A percentile compares a stretch with the other conserved stretches of the same genome.
Conservation (phyloP, 2,113 vertebrate genomes). For the Thalassoma bifasciatum region DNA sequence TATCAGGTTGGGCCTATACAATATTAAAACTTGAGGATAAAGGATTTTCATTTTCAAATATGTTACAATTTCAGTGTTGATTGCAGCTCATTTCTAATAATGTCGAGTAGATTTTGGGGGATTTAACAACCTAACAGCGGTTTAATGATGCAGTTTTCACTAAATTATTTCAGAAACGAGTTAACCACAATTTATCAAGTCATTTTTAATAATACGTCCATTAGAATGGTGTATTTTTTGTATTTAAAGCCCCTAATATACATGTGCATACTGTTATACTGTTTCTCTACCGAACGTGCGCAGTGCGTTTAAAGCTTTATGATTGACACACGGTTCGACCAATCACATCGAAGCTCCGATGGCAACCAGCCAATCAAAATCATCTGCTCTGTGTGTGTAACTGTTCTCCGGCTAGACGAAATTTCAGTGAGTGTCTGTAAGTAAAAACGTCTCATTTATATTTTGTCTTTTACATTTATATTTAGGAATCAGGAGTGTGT, state of each 20-base stretch:
- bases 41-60: no score
- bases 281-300: constrained; percentile 61
- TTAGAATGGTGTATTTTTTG: neutral
- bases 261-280: neutral
- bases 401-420: constrained; percentile 1
- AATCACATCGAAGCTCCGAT: constrained; percentile 44
- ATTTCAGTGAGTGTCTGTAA: constrained; percentile 52
- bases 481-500: rapidly evolving
- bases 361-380: constrained; percentile 47
- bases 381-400: rapidly evolving
- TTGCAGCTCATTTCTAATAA: no score
- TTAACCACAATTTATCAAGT: neutral
- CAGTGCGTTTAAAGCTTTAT: neutral
- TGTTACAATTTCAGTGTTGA: no score
- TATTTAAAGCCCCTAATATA: neutral
- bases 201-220: neutral
- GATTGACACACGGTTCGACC: constrained; percentile 34
- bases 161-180: no score
- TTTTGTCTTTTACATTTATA: neutral
- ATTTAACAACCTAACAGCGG: no score
- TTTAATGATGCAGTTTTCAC: no score
- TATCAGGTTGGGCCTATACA: no score
- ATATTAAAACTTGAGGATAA: no score
- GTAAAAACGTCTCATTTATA: constrained; percentile 49
- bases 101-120: no score